phyloP scores from a whole-genome alignment of 2,888 invertebrate genomes.

The Escarpia spicata region DNA sequence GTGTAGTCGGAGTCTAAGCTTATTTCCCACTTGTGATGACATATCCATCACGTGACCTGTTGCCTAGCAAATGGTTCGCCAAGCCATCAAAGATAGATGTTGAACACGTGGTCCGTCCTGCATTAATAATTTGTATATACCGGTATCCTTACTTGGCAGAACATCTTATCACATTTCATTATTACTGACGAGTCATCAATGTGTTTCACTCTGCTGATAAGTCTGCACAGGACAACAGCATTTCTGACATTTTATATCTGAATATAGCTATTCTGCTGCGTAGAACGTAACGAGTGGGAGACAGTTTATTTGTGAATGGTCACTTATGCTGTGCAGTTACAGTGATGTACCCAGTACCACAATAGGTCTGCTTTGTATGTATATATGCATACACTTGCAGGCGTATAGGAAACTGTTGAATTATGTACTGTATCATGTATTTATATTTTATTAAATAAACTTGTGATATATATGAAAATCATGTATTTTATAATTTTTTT shows the following conservation, averaged over 20 bases:
- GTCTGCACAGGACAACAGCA: neutral
- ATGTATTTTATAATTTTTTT: neutral
- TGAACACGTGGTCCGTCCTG: neutral
- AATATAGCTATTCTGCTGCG: neutral
- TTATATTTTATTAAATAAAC: slow-evolving; percentile 14
- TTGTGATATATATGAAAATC: neutral
- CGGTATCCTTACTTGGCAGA: neutral
- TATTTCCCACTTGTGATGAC: too few species aligned
- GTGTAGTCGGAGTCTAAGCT: too few species aligned
- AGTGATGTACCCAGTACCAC: neutral
- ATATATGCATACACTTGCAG: neutral
- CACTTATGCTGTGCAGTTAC: neutral
- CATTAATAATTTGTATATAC: neutral
- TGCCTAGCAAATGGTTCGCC: too few species aligned
- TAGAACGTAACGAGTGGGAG: neutral
- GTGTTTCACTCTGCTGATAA: neutral
- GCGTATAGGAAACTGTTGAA: neutral
- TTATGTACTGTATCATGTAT: neutral
- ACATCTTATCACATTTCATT: neutral
- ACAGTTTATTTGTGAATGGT: neutral
- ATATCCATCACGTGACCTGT: too few species aligned
- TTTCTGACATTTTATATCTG: neutral
- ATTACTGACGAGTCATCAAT: neutral
- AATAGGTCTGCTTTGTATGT: neutral
- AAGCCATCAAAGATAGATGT: too few species aligned